Percentiles rank a stretch among this genome's conserved stretches.
Evolutionary conservation across 2,797 vertebrate genomes (phyloP).

Genomic region (Arrhamphus sclerolepis): DNA sequence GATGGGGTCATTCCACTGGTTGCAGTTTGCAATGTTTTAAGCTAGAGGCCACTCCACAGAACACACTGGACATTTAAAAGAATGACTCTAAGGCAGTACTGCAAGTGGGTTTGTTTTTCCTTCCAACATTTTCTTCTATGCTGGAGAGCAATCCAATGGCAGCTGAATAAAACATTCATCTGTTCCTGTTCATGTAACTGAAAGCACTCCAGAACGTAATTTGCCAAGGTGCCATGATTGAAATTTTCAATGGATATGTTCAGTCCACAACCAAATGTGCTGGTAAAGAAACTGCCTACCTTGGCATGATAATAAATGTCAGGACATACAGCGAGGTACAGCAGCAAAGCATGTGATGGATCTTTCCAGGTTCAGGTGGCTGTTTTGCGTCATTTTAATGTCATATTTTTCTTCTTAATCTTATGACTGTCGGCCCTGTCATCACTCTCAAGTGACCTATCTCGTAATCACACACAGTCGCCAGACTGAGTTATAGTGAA

Average conservation of each 20-base stretch:
- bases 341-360: too few species aligned
- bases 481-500: not conserved
- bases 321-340: too few species aligned
- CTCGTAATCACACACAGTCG: too few species aligned
- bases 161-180: constrained; percentile 24
- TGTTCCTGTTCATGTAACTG: constrained; percentile 17
- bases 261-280: not conserved
- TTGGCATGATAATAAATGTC: too few species aligned
- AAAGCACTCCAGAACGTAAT: not conserved
- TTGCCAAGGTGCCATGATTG: not conserved
- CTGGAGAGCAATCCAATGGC: constrained; percentile 23
- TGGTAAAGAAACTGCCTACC: not conserved
- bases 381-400: too few species aligned
- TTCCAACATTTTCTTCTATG: constrained; percentile 19
- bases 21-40: not conserved
- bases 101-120: constrained; percentile 17
- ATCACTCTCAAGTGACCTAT: too few species aligned
- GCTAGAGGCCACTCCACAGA: not conserved
- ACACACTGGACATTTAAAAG: not conserved
- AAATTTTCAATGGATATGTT: constrained; percentile 1
- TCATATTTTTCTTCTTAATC: too few species aligned
- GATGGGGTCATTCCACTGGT: not conserved
- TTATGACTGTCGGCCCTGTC: too few species aligned
- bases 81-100: not conserved
- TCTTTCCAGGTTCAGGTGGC: too few species aligned